Conservation (phyloP, 92 coral and sea anemone species). For the Hydrozoanthus gracilis region DNA sequence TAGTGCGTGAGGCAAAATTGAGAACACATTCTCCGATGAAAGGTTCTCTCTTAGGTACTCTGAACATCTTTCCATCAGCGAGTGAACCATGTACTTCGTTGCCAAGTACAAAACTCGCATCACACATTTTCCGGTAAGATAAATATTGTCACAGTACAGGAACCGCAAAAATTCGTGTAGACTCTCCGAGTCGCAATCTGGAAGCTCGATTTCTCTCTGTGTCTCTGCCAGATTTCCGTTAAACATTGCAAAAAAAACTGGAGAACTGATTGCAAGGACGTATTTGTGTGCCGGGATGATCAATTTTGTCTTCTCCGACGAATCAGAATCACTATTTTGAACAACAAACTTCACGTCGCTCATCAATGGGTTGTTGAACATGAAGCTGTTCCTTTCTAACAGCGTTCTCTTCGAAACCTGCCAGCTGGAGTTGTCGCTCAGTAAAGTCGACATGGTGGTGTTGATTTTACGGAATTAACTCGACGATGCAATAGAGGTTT, state of each 20-base stretch:
- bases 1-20: slow-evolving; percentile 55
- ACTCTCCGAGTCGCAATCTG: slow-evolving; percentile 55
- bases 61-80: slow-evolving; percentile 42
- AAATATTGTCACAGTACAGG: neutral
- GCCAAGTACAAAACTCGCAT: slow-evolving; percentile 45
- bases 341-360: slow-evolving; percentile 28
- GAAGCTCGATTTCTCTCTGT: slow-evolving; percentile 52
- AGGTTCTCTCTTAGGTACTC: slow-evolving; percentile 57
- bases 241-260: slow-evolving; percentile 76
- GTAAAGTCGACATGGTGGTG: neutral
- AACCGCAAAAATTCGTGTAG: neutral
- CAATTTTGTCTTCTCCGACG: neutral
- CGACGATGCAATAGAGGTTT: no score
- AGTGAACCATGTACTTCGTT: slow-evolving; percentile 56
- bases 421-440: neutral
- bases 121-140: slow-evolving; percentile 22
- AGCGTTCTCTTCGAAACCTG: neutral
- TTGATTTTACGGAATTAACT: neutral
- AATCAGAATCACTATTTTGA: neutral
- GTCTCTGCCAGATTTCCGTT: slow-evolving; percentile 62
- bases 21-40: slow-evolving; percentile 57
- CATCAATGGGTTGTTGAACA: slow-evolving; percentile 32
- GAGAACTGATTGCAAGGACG: slow-evolving; percentile 49
- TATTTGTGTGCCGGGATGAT: slow-evolving; percentile 5
- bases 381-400: neutral